Evolutionary conservation across 2,888 invertebrate genomes (phyloP).

Genomic region (Conus canariensis): DNA sequence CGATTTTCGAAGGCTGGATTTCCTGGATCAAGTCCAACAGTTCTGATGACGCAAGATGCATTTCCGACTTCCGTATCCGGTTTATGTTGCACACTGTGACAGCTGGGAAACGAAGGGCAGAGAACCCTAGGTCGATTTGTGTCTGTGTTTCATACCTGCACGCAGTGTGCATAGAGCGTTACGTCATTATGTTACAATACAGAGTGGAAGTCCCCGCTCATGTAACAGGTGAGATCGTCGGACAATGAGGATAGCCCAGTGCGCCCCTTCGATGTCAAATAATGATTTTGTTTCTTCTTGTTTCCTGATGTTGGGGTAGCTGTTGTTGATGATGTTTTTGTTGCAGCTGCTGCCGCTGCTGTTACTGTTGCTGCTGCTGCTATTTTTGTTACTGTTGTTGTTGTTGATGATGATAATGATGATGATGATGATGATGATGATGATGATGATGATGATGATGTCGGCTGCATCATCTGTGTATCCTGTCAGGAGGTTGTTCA

Average conservation of each 20-base stretch:
- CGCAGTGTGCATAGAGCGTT: too few relatives aligned
- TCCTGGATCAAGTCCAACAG: slow-evolving; percentile 20
- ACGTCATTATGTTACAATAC: too few relatives aligned
- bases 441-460: background rate
- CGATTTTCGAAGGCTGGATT: slow-evolving; percentile 29
- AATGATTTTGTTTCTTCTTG: too few relatives aligned
- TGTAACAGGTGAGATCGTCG: too few relatives aligned
- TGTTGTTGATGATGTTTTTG: too few relatives aligned
- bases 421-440: background rate
- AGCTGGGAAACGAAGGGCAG: slow-evolving; percentile 44
- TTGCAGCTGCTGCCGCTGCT: too few relatives aligned
- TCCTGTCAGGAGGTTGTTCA: too few relatives aligned
- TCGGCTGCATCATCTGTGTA: background rate
- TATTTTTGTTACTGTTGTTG: too few relatives aligned
- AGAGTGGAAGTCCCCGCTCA: too few relatives aligned
- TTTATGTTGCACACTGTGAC: slow-evolving; percentile 51
- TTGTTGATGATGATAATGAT: background rate
- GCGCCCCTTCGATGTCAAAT: too few relatives aligned
- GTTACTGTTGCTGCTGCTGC: background rate
- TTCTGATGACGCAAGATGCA: background rate
- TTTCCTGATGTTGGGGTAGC: too few relatives aligned
- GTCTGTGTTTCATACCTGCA: slow-evolving; percentile 55
- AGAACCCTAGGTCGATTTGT: slow-evolving; percentile 40
- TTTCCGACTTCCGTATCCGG: slow-evolving; percentile 38
- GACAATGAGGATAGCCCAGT: too few relatives aligned